Base-by-base conservation (phyloP, 2,797 vertebrate species). In the Brachyrhaphis roseni region DNA sequence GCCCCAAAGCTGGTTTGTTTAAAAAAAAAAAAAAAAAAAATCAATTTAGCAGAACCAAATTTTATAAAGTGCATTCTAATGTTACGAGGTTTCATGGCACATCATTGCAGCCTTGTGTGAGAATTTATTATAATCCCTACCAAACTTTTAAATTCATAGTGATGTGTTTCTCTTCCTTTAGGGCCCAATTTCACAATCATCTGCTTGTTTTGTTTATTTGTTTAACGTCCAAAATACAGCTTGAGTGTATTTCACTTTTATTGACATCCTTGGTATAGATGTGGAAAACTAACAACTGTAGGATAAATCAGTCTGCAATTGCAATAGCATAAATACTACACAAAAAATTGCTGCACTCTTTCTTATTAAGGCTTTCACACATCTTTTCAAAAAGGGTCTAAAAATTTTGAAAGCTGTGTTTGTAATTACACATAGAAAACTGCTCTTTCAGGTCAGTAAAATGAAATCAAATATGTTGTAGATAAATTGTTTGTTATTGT, bases 21-120 rank as follows among this genome's bases (percentile, higher is more conserved):
- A 15, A 72, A 49, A 46, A 49, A 51, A 39, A 86, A 81, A 74
- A 15, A 72, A 49, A 46, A 49, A 51, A 39, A 86, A 81, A 74
- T 77, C 5, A n/a, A 31, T 80, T 86, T 45, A 28, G 74, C 6
- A 8, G 28, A 80, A 70, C 23, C 64, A 70, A 74, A 78, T 75
- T 1, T 39, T 51, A 23, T 39, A 46, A 20, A 53, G 39, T 47
- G 53, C 59, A 11, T 70, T 72, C 28, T 34, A 36, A 31, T 34
- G 28, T 20, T 68, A 68, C n/a, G 20, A 68, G 34, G 34, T 39
- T 73, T 75, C 2, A n/a, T 59, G n/a, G 20, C 46, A 47, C n/a
- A 74, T 45, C 49, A 55, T 62, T 46, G 34, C n/a, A n/a, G n/a
- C 11, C 23, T 39, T 1, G 18, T 12, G 8, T 51, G 12, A n/a